These are phyloP conservation scores for Diarsia rubi DNA, from an alignment of 2,888 invertebrate genomes.

Conservation along the genomic window DNA sequence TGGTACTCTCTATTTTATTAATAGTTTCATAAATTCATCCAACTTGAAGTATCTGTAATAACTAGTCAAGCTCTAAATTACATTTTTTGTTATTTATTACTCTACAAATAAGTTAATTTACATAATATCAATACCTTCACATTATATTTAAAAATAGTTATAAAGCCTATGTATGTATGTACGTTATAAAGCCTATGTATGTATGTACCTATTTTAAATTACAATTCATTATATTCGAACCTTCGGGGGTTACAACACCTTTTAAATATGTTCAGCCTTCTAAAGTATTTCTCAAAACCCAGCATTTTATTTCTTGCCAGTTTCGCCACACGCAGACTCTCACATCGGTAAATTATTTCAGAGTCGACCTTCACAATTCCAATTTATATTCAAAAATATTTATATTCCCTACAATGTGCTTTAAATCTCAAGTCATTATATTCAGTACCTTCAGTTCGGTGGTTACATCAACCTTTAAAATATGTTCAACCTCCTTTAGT, in stretches of 20 bases:
- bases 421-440: neutral
- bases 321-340: no score
- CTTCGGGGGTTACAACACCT: no score
- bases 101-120: neutral
- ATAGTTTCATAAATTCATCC: neutral
- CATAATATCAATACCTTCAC: neutral
- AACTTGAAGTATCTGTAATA: neutral
- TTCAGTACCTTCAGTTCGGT: neutral
- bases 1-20: constrained; percentile 6
- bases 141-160: constrained; percentile 6
- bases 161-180: neutral
- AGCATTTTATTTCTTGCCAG: no score
- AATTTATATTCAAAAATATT: constrained; percentile 5
- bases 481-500: no score
- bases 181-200: neutral
- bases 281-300: no score
- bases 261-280: no score
- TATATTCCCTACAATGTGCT: neutral
- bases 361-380: constrained; percentile 1
- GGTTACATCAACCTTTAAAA: neutral
- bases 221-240: no score
- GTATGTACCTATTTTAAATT: no score
- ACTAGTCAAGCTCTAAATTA: neutral
- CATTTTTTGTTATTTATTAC: neutral
- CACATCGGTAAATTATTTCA: no score